These are phyloP conservation scores for Nanorana parkeri DNA, from an alignment of 2,113 vertebrate species.

Conservation along the genomic window DNA sequence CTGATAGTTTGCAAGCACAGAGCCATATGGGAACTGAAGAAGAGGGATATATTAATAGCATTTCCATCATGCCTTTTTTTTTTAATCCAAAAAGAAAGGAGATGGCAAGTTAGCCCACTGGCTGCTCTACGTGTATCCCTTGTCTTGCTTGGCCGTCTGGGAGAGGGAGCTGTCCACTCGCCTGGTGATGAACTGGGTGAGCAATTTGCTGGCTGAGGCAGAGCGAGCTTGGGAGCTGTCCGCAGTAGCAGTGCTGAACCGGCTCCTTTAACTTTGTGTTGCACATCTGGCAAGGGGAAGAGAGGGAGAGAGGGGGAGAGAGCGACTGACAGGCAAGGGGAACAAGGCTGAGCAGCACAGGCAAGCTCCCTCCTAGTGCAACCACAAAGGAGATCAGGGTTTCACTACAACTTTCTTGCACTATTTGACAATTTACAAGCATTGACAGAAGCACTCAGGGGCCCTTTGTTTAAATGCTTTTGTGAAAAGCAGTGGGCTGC, in stretches of 20 bases:
- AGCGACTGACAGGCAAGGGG: not conserved
- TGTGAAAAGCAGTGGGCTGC: no score
- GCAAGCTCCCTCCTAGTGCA: not conserved
- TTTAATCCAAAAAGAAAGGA: not conserved
- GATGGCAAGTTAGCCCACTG: not conserved
- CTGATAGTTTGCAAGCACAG: no score
- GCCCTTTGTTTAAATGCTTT: not conserved
- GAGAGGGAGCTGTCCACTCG: slow-evolving; percentile 39
- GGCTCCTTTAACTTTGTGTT: slow-evolving; percentile 28
- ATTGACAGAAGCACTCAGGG: not conserved
- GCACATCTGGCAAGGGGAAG: slow-evolving; percentile 11
- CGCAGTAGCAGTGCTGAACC: not conserved
- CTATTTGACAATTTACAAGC: not conserved
- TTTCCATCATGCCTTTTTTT: not conserved
- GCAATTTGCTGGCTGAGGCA: slow-evolving; percentile 26
- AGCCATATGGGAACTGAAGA: no score
- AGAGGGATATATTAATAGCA: no score
- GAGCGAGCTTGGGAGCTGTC: slow-evolving; percentile 1
- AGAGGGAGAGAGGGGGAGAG: slow-evolving; percentile 11
- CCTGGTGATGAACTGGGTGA: slow-evolving; percentile 36
- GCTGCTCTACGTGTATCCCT: not conserved
- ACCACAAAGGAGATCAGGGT: not conserved
- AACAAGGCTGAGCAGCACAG: not conserved
- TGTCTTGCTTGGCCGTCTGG: not conserved
- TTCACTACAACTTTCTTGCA: slow-evolving; percentile 1